Percentiles rank a stretch among this genome's conserved stretches.
phyloP scores from a whole-genome alignment of 1,140 invertebrate genomes.

The Bombus haemorrhoidalis region DNA sequence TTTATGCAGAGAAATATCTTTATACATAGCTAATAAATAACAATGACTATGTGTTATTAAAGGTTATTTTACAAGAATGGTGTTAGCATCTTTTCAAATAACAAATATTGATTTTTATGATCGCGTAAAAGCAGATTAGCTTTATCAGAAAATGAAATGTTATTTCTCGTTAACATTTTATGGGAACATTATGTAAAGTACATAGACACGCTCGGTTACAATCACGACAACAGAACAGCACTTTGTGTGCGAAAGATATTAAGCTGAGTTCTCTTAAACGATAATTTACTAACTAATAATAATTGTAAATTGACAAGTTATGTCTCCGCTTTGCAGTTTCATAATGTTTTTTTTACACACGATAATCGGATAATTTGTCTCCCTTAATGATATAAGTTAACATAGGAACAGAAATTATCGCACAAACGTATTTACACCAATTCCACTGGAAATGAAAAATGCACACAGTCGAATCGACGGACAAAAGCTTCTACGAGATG shows the following conservation, averaged over 20 bases:
- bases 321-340: too few relatives aligned
- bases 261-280: background rate
- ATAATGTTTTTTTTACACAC: too few relatives aligned
- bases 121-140: background rate
- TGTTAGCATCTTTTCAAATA: background rate
- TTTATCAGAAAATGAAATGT: constrained; percentile 1
- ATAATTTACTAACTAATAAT: background rate
- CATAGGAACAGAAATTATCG: too few relatives aligned
- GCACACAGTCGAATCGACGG: background rate
- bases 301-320: background rate
- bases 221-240: background rate
- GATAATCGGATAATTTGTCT: too few relatives aligned
- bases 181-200: background rate
- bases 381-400: too few relatives aligned
- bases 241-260: background rate
- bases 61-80: background rate
- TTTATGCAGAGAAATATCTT: background rate
- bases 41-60: background rate
- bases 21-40: too few relatives aligned
- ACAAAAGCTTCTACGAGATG: background rate
- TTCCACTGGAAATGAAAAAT: background rate
- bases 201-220: background rate
- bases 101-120: background rate
- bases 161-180: background rate
- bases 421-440: too few relatives aligned